Base-by-base conservation (phyloP, 2,797 vertebrate genomes). In the Crenuchus spilurus region DNA sequence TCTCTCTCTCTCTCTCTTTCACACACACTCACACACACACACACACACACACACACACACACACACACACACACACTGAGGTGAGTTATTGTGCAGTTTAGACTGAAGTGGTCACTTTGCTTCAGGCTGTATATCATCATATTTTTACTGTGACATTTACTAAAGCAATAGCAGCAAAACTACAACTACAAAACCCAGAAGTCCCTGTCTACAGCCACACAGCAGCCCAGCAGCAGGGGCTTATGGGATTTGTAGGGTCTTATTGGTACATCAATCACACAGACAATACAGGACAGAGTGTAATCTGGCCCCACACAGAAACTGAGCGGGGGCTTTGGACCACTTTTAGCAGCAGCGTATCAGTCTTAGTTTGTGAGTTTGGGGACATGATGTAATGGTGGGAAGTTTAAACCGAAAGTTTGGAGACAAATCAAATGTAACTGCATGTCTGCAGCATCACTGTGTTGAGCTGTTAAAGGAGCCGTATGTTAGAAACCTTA, bases 201-300 rank as follows among this genome's bases (percentile, higher is more conserved):
- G 20, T 22, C 58, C 37, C 24, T 63, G 16, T 30, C 39, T 8
- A 18, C 24, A 63, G 28, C 30, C 61, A 44, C 37, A 18, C 11
- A 46, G 42, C 20, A 33, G n/a, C 44, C 8, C 44, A 31, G 30
- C 5, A 66, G 30, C 64, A 66, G 4, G 16, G 51, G 7, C 51
- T 70, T 70, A 44, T 70, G 67, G 67, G 52, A 44, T 44, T 70
- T 70, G 67, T 57, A 70, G 67, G 57, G 39, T 44, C 44, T 57
- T 70, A 70, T 57, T 44, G 52, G 18, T 30, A 57, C 52, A 70
- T 70, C 67, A 70, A 46, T 70, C 52, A 66, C 46, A 24, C 64
- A 35, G 18, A 31, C 26, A 57, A 2, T 11, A 62, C 37, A 42
- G 24, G 60, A 26, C 60, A 42, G 60, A 42, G 24, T n/a, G 60